These are phyloP conservation scores for Uropetala carovei DNA, from an alignment of 2,888 invertebrate genomes.

Conservation along the genomic window DNA sequence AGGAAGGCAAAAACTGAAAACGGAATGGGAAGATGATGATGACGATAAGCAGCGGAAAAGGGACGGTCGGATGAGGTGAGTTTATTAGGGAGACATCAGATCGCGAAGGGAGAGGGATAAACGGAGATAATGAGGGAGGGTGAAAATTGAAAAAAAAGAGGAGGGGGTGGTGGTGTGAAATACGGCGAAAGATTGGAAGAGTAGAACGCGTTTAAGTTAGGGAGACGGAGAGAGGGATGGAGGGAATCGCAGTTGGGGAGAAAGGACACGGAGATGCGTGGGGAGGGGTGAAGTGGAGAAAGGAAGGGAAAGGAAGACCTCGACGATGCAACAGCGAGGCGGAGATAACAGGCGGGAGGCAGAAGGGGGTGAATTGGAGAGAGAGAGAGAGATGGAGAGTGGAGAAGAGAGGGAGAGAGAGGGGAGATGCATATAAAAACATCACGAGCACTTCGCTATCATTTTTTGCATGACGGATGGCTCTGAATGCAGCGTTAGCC, in stretches of 20 bases:
- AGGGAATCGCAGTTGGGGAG: no score
- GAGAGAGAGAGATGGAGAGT: background rate
- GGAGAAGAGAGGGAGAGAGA: background rate
- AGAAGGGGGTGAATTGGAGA: background rate
- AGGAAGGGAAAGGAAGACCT: background rate
- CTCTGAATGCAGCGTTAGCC: constrained; percentile 37
- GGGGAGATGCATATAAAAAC: background rate
- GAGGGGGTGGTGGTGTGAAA: background rate
- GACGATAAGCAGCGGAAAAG: background rate
- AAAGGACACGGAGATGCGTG: no score
- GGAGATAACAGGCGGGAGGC: background rate
- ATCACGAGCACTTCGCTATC: constrained; percentile 16
- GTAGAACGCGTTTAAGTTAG: background rate
- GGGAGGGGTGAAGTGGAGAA: background rate
- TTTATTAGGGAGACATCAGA: no score
- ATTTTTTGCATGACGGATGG: constrained; percentile 25
- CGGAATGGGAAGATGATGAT: no score
- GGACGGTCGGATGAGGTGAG: background rate
- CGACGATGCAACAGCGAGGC: background rate
- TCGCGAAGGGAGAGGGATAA: background rate
- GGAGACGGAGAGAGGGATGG: no score
- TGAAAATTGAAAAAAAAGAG: background rate
- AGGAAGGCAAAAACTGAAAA: no score
- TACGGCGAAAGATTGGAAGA: background rate
- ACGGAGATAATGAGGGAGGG: background rate